Conservation (phyloP, 2,888 invertebrate genomes). For the Cenopis cana region DNA sequence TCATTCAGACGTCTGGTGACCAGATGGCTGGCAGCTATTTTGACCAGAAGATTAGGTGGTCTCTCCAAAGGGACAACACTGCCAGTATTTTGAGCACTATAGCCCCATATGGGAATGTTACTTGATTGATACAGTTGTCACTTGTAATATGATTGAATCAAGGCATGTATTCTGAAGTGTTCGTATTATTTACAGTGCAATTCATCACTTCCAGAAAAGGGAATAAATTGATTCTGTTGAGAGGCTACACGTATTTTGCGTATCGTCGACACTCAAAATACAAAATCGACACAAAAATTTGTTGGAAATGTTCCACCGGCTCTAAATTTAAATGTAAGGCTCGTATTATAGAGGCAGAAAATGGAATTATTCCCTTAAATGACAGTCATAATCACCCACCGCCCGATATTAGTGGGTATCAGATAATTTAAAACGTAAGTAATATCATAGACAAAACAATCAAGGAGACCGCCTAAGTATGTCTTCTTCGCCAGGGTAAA, state of each 20-base stretch:
- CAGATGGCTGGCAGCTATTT: too few relatives aligned
- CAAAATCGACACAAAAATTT: not conserved
- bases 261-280: not conserved
- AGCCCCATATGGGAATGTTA: not conserved
- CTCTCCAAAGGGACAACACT: too few relatives aligned
- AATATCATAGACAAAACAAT: too few relatives aligned
- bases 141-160: not conserved
- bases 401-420: not conserved
- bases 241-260: slow-evolving; percentile 13
- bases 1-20: too few relatives aligned
- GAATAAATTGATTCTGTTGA: not conserved
- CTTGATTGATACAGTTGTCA: not conserved
- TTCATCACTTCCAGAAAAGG: slow-evolving; percentile 19
- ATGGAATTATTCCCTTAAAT: slow-evolving; percentile 3
- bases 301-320: slow-evolving; percentile 24
- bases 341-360: not conserved
- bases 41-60: too few relatives aligned
- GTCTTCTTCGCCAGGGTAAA: too few relatives aligned
- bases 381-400: slow-evolving; percentile 24
- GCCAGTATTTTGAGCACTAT: too few relatives aligned
- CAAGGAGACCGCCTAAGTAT: too few relatives aligned
- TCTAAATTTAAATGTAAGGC: slow-evolving; percentile 14
- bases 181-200: slow-evolving; percentile 4
- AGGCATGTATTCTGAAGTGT: not conserved
- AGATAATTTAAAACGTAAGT: not conserved